Evolutionary conservation across 37 sponge, comb jelly and placozoan species (phyloP).

Genomic region (Geodia barretti): DNA sequence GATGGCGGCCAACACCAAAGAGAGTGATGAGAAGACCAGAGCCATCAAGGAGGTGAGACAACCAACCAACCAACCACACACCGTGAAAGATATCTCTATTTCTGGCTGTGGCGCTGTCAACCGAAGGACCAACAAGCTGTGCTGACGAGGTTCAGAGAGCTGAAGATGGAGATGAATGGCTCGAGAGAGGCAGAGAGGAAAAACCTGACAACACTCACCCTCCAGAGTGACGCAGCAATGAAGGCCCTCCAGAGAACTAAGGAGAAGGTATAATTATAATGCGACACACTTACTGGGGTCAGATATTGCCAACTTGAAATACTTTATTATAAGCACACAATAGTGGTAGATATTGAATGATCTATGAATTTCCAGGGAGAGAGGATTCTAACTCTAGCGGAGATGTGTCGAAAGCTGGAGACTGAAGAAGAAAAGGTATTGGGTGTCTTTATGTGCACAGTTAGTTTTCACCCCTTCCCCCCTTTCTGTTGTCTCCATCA

Average conservation of each 20-base stretch:
- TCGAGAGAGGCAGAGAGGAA: constrained; percentile 86
- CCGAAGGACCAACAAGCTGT: constrained; percentile 76
- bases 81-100: no score
- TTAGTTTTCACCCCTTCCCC: not conserved
- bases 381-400: constrained; percentile 75
- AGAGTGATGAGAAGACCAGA: constrained; percentile 64
- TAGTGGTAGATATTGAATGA: not conserved
- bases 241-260: constrained; percentile 67
- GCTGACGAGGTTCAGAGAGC: constrained; percentile 70
- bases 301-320: not conserved
- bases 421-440: constrained; percentile 97
- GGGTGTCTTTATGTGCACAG: no score
- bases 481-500: not conserved
- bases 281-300: not conserved
- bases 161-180: constrained; percentile 88
- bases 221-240: constrained; percentile 82
- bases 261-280: constrained; percentile 37
- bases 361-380: constrained; percentile 79
- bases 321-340: no score
- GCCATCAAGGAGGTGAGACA: constrained; percentile 59
- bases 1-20: constrained; percentile 78
- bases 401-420: constrained; percentile 97
- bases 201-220: constrained; percentile 84
- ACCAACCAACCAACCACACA: not conserved
- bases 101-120: no score